Conservation (phyloP, 2,797 vertebrate species). For the Cygnus olor region DNA sequence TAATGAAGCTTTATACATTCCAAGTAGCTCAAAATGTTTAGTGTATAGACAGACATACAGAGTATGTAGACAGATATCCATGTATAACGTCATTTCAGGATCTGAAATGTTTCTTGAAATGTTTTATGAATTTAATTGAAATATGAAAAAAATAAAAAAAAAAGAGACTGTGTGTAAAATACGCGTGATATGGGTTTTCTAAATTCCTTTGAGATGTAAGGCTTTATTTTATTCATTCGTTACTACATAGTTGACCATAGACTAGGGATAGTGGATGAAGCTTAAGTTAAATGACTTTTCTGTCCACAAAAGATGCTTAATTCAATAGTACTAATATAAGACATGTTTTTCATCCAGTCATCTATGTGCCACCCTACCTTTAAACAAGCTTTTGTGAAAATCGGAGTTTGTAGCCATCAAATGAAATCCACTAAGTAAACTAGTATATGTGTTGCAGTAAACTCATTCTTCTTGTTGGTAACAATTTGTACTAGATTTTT, state of each 20-base stretch:
- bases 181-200: accelerated
- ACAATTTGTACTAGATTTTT: not conserved
- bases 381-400: accelerated
- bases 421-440: not conserved
- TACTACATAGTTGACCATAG: not conserved
- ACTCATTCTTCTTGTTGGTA: not conserved
- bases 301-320: not conserved
- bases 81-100: not conserved
- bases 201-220: not conserved
- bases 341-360: not conserved
- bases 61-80: not conserved
- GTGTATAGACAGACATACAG: not conserved
- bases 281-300: not conserved
- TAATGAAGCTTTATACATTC: not conserved
- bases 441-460: not conserved
- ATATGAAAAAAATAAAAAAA: not conserved
- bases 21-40: not conserved
- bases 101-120: not conserved
- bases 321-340: not conserved
- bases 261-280: not conserved
- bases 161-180: not conserved
- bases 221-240: not conserved
- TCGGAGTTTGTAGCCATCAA: not conserved
- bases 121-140: not conserved
- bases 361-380: accelerated